Base-by-base conservation (phyloP, 2,113 vertebrate species). In the Prochilodus magdalenae region DNA sequence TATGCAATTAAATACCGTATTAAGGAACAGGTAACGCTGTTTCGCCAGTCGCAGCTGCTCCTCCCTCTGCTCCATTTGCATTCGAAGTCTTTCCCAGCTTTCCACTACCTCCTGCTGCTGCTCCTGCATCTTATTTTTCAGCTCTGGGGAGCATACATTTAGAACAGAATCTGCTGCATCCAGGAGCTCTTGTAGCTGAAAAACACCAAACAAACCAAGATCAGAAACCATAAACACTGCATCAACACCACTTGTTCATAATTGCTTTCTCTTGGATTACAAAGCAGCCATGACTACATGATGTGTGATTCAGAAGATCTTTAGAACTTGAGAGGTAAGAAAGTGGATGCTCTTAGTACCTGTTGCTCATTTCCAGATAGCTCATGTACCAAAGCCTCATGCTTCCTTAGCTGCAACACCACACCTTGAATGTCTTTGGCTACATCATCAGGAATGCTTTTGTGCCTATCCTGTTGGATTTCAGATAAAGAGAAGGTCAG, bases 171-270 rank as follows among this genome's bases (percentile, higher is more conserved):
- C 91, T 0, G 90, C 89, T 0, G 85, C 79, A 51, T 93, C 94
- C 85, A 96, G 82, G 86, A 96, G 91, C 72, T 95, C 94, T 91
- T 96, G 96, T 15, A 98, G 86, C 97, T 98, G 77, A 13, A 62
- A 82, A 15, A 75, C 36, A 71, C 59, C 22, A 55, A 33, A 4
- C 55, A 70, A 62, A 80, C 22, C 12, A 40, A 72, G 18, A 75
- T 60, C 33, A 87, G 24, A 71, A 77, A 80, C 26, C 71, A 12
- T 14, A 29, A 76, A 66, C 20, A 3, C 15, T 0, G 18, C 24
- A 60, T 79, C 16, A 60, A 60, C 40, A 27, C 18, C 14, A 20
- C 5, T 66, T 16, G 5, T 51, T 51, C 2, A 51, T 51, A 3
- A 44, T 44, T 44, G 40, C 5, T 44, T 44, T 44, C 40, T 44